Percentiles rank a stretch among this genome's conserved stretches.
phyloP scores from a whole-genome alignment of 1,140 invertebrate species.

The Nasonia giraulti region DNA sequence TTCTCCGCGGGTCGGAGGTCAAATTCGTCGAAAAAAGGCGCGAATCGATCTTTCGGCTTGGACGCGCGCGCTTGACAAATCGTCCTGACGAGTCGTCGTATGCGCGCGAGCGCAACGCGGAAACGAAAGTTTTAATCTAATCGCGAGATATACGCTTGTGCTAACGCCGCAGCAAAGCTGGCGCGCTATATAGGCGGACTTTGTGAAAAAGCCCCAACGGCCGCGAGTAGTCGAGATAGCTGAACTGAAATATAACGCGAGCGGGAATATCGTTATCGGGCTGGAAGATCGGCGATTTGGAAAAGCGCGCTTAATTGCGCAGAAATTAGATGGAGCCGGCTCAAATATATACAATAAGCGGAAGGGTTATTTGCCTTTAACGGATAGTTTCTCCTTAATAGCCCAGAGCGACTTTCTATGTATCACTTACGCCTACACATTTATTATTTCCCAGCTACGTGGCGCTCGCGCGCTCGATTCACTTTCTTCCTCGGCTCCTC shows the following conservation, averaged over 20 bases:
- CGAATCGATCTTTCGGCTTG: too few relatives aligned
- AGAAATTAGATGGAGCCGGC: neutral
- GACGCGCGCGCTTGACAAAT: neutral
- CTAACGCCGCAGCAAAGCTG: neutral
- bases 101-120: neutral
- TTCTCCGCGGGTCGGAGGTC: neutral
- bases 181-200: neutral
- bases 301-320: neutral
- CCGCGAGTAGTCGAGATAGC: neutral
- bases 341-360: neutral
- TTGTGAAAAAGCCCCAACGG: neutral
- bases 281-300: neutral
- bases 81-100: neutral
- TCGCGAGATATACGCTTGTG: neutral
- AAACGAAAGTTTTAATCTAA: slow-evolving; percentile 12
- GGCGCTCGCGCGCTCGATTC: neutral
- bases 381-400: slow-evolving; percentile 15
- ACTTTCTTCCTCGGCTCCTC: neutral
- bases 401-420: neutral
- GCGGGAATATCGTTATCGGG: neutral
- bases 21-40: neutral
- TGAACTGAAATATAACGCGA: neutral
- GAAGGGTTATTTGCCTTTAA: slow-evolving; percentile 14
- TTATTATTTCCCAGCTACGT: neutral
- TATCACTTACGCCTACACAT: neutral